Base-by-base conservation (phyloP, 2,113 vertebrate species). In the Clarias batrachus region DNA sequence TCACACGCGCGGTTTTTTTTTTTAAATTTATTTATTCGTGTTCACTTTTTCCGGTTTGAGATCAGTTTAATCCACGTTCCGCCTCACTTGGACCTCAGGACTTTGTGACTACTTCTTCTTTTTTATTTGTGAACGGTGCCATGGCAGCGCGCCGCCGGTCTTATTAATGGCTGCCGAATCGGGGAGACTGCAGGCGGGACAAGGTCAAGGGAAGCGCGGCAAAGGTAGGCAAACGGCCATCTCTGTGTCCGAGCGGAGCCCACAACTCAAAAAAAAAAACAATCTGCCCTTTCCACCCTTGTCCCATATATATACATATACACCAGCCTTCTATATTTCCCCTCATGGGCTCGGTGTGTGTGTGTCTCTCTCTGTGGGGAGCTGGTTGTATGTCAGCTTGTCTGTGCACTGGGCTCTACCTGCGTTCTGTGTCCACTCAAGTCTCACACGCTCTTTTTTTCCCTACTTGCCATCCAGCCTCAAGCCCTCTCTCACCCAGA, bases 141-240 rank as follows among this genome's bases (percentile, higher is more conserved):
- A 94, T 94, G 94, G 92, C 94, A 95, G 93, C 92, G 93, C 94
- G 94, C 92, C 92, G 91, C 93, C 94, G 93, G 92, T 94, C 94
- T 92, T 94, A 93, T 94, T 95, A 95, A 96, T 96, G 95, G 95
- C 95, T 94, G 93, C 95, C 92, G 94, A 95, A 94, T 94, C 94
- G 93, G 95, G 95, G 94, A 95, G 94, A 95, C 95, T 95, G 93
- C 95, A 93, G 94, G 94, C 95, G 93, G 94, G 94, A 95, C 95
- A 92, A 91, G 90, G 89, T 91, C 92, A 94, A 93, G 95, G 95
- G 94, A 96, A 95, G 92, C 93, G 95, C 92, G 94, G 91, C 94
- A 95, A 95, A 95, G 95, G 95, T 95, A 95, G 93, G 95, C 92
- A 92, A 93, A 54, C 70, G 91, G 88, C 91, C 79, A 92, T 94